Base-by-base conservation (phyloP, 2,113 vertebrate genomes). In the Fulica atra region DNA sequence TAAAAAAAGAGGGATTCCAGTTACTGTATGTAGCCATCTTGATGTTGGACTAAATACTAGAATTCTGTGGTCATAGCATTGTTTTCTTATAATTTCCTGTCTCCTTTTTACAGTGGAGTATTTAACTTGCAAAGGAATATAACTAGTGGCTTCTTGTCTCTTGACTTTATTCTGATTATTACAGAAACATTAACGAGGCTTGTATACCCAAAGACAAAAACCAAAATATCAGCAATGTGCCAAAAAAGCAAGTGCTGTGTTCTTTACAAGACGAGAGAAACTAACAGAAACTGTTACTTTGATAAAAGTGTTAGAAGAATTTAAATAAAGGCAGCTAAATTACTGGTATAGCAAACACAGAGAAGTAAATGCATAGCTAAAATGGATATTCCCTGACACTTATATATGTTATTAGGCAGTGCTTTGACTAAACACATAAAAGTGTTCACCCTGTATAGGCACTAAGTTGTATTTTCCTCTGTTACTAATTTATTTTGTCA, bases 401-500 rank as follows among this genome's bases (percentile, higher is more conserved):
- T 25, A 12, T 28, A 6, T 61, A 28, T 53, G 38, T 79, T 85
- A 1, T 50, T 28, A 86, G 35, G 33, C 84, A 83, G 33, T 25
- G 6, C 23, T 92, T 83, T 92, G 73, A 56, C 65, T 65, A 61
- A 94, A 61, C 26, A 89, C 44, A 50, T 16, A 71, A 68, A 83
- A 91, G 16, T 18, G 20, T 57, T 93, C n/a, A 76, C 31, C 6
- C 7, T 74, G 7, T 26, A 76, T 56, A 57, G 28, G 44, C 38
- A 20, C 13, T n/a, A 44, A 6, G 6, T 51, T 76, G 26, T 46
- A 68, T 86, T 96, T 91, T 72, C 46, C 73, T 81, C 68, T 83
- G 28, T 48, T 69, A 35, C 69, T 95, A 63, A 93, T 86, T 89
- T 85, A 60, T 80, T 94, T 89, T 96, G 89, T 91, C 90, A 38